Evolutionary conservation across 2,797 vertebrate genomes (phyloP).

Genomic region (Centropyge bicolor): DNA sequence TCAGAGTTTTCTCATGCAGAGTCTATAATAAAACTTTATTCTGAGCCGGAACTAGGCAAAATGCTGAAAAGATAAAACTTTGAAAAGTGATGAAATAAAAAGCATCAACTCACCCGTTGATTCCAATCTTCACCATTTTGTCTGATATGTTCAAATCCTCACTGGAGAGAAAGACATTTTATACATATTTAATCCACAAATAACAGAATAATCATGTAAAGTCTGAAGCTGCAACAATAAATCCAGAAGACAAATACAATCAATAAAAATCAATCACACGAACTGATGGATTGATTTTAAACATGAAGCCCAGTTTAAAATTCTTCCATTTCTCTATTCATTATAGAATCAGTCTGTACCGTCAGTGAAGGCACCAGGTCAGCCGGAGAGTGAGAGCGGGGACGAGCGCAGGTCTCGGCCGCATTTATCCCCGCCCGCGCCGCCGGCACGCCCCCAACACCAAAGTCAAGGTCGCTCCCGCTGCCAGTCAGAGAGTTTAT

Average conservation of each 20-base stretch:
- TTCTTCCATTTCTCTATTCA: too few relatives aligned
- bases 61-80: not conserved
- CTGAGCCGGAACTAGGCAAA: not conserved
- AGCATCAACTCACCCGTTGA: slow-evolving; percentile 76
- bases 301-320: too few relatives aligned
- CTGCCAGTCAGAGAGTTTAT: not conserved
- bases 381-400: slow-evolving; percentile 20
- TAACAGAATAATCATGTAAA: not conserved
- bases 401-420: accelerated
- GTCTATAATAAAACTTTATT: not conserved
- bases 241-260: not conserved
- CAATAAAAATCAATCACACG: not conserved
- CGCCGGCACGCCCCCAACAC: slow-evolving; percentile 28
- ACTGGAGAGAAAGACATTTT: slow-evolving; percentile 20
- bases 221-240: not conserved
- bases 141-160: slow-evolving; percentile 43
- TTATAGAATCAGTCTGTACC: slow-evolving; percentile 12
- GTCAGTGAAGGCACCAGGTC: not conserved
- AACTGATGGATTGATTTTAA: too few relatives aligned
- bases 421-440: slow-evolving; percentile 20
- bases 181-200: not conserved
- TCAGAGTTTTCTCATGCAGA: not conserved
- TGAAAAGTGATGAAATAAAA: not conserved
- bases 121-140: slow-evolving; percentile 81
- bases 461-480: slow-evolving; percentile 32